Evolutionary conservation across 2,113 vertebrate species (phyloP), one percentile per base, ranked within the genome.

Genomic region (Pelecanus crispus): DNA sequence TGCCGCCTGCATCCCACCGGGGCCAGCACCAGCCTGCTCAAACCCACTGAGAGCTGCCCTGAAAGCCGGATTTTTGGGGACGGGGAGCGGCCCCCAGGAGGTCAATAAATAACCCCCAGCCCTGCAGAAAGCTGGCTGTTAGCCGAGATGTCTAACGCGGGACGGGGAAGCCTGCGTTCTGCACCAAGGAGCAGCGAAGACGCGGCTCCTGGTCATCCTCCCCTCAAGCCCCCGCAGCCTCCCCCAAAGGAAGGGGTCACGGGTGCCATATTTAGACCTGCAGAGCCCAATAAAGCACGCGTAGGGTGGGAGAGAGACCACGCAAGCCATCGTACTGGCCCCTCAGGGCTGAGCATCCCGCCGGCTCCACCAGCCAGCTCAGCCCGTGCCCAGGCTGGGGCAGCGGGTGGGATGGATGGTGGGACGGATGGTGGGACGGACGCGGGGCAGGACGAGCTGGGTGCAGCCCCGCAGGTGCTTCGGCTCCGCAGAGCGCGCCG

Each of bases 91-190:
- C 4, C 36, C 55, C 34, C 18, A 17, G 40, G 28, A 61, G 52
- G 22, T 36, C 55, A 56, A 17, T 38, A 63, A 58, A 17, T 21
- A 62, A 36, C 42, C 17, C 6, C 1, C 25, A 3, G 53, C 19
- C 40, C 63, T 24, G 31, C 58, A 56, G 73, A 21, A 45, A 31
- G 40, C 13, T 6, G 10, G n/a, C 49, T 47, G 17, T 4, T 19
- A 34, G 53, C 17, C 0, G 0, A 38, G 32, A 10, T 2, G 7
- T 13, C 32, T 4, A 10, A 34, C 1, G 10, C 0, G 0, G 47
- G 56, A 56, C 0, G 4, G 59, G 53, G 28, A 34, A 25, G 32
- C n/a, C 25, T 4, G 1, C 3, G 22, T 3, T 24, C 29, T 18
- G 63, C 49, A 22, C 62, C 58, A 16, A 0, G 1, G 13, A 1